Evolutionary conservation across 2,797 vertebrate species (phyloP), one percentile per base, ranked within the genome.

Genomic region (Chiloscyllium punctatum): DNA sequence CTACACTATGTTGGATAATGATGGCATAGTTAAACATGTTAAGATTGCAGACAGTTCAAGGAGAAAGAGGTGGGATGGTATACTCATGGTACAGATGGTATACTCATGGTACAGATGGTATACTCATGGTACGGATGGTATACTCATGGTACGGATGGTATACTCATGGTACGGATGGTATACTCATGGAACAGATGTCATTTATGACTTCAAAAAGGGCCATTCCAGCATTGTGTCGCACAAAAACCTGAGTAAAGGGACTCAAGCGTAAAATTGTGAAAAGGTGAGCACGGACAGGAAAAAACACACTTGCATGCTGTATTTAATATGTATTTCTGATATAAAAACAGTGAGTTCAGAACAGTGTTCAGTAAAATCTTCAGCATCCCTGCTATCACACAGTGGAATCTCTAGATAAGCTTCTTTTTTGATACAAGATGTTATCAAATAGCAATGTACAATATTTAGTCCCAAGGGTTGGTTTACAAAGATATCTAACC

Each of bases 401-500:
- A 97, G 97, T 96, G 97, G 95, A 97, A 98, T 98, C 98, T 98
- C 97, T 97, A 97, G 97, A 98, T 98, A 98, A 98, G 97, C 97
- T 97, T 98, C 97, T 97, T 98, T 97, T 97, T 97, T 97, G 97
- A 98, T 98, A 97, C 97, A 97, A 97, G 97, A 98, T 98, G 97
- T 98, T 98, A 98, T 98, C 98, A 98, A 97, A 98, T 95, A 96
- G 97, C 96, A 97, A 97, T 97, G 97, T 97, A 97, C 97, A 97
- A 97, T 98, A 97, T 97, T 98, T 98, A 98, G 97, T 98, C 97
- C 97, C 96, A 97, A 97, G 97, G 97, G 98, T 97, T 97, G 96
- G 97, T 98, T 98, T 98, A 18, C 98, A 98, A 98, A 98, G 98
- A 98, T 98, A 98, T 97, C 97, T 97, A 98, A 98, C 96, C 97